Percentiles rank a stretch among this genome's conserved stretches.
Evolutionary conservation across 2,888 invertebrate genomes (phyloP).

Genomic region (Diaprepes abbreviatus): DNA sequence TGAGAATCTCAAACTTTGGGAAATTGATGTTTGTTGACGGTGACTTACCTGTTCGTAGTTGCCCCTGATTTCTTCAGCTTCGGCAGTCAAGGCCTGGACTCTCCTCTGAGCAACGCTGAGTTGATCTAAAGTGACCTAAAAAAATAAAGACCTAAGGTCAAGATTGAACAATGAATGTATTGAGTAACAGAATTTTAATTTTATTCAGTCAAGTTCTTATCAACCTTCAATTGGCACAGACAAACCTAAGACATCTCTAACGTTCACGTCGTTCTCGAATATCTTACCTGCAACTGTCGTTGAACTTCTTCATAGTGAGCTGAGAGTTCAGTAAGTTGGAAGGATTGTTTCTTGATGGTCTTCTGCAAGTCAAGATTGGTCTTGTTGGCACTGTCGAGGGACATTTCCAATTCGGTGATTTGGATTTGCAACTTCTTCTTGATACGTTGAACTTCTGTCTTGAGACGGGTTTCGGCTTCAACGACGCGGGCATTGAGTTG

Average conservation of each 20-base stretch:
- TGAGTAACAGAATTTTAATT: too few relatives aligned
- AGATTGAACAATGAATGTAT: too few relatives aligned
- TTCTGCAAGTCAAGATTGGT: constrained; percentile 97
- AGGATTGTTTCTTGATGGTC: constrained; percentile 97
- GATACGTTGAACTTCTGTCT: constrained; percentile 95
- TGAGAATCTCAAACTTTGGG: too few relatives aligned
- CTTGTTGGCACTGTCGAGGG: constrained; percentile 98
- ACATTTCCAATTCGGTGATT: constrained; percentile 96
- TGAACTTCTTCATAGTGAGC: constrained; percentile 97
- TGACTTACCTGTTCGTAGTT: constrained; percentile 84
- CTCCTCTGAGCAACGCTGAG: constrained; percentile 91
- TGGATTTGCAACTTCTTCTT: constrained; percentile 99
- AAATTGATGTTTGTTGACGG: too few relatives aligned
- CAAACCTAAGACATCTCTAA: too few relatives aligned
- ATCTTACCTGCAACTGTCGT: constrained; percentile 83
- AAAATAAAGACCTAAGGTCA: too few relatives aligned
- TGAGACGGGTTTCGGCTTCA: constrained; percentile 95
- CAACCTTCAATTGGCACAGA: too few relatives aligned
- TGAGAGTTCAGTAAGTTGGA: constrained; percentile 91
- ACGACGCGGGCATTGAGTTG: constrained; percentile 94
- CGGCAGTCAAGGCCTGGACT: constrained; percentile 91
- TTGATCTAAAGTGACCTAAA: constrained; percentile 88
- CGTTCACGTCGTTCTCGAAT: too few relatives aligned
- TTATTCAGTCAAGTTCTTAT: too few relatives aligned
- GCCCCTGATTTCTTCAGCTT: constrained; percentile 95